Percentiles rank a stretch among this genome's conserved stretches.
Evolutionary conservation across 2,113 vertebrate genomes (phyloP).

Genomic region (Ammospiza nelsoni): DNA sequence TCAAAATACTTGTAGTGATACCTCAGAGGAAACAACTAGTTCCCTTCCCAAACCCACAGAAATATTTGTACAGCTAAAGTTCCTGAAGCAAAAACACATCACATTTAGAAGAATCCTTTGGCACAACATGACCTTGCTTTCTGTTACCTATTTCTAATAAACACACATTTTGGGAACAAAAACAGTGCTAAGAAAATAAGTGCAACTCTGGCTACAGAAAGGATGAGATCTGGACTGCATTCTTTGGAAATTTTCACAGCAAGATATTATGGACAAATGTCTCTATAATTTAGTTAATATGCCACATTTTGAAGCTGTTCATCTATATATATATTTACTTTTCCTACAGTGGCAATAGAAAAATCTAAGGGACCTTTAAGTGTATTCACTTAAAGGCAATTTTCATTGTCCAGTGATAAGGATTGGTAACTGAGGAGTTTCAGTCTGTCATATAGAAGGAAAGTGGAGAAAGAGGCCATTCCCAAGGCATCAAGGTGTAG

Average conservation of each 20-base stretch:
- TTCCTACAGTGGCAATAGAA: neutral
- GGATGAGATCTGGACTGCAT: neutral
- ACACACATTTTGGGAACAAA: constrained; percentile 15
- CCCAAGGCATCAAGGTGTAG: neutral
- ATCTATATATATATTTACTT: neutral
- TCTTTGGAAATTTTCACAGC: constrained; percentile 27
- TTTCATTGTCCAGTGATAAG: neutral
- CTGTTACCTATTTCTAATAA: constrained; percentile 66
- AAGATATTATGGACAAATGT: neutral
- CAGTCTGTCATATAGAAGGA: neutral
- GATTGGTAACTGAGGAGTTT: neutral
- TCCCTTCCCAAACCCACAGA: constrained; percentile 57
- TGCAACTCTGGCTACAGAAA: constrained; percentile 9
- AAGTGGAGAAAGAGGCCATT: neutral
- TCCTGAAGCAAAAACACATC: constrained; percentile 24
- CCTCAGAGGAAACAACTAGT: constrained; percentile 27
- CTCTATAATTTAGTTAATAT: neutral
- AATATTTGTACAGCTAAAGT: constrained; percentile 34
- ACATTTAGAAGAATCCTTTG: constrained; percentile 44
- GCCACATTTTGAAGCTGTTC: neutral
- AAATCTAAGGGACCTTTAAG: neutral
- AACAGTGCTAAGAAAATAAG: constrained; percentile 30
- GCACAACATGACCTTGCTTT: constrained; percentile 12
- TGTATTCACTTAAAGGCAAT: neutral
- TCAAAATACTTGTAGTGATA: neutral